Percentiles rank a stretch among this genome's conserved stretches.
phyloP scores from a whole-genome alignment of 2,797 vertebrate genomes.

The Anabas testudineus region DNA sequence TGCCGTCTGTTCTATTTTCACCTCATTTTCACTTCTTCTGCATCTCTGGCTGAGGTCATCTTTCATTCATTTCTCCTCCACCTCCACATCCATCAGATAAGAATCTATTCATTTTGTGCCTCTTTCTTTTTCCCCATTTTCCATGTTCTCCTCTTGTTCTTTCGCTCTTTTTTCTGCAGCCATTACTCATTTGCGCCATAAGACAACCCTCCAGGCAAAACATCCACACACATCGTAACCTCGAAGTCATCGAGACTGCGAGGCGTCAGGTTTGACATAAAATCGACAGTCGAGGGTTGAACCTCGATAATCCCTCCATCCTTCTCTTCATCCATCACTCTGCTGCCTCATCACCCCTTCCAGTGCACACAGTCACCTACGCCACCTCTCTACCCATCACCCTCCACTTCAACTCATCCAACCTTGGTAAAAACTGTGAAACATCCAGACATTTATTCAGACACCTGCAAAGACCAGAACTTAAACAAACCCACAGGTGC shows the following conservation, averaged over 20 bases:
- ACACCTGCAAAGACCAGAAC: not conserved
- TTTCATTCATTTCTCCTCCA: not conserved
- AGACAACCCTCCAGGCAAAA: slow-evolving; percentile 1
- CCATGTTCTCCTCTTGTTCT: not conserved
- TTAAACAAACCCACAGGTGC: not conserved
- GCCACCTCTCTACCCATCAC: slow-evolving; percentile 2
- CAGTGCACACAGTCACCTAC: not conserved
- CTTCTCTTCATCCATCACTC: slow-evolving; percentile 57
- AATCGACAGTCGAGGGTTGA: slow-evolving; percentile 59
- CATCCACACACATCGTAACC: slow-evolving; percentile 13
- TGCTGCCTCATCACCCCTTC: slow-evolving; percentile 17
- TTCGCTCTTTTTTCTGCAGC: slow-evolving; percentile 15
- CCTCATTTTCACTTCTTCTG: slow-evolving; percentile 2
- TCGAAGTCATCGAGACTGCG: slow-evolving; percentile 43
- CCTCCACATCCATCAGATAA: slow-evolving; percentile 8
- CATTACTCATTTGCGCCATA: slow-evolving; percentile 45
- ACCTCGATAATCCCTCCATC: slow-evolving; percentile 55
- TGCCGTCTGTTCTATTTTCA: slow-evolving; percentile 3
- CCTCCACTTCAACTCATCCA: not conserved
- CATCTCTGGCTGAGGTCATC: not conserved
- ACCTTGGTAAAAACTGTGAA: not conserved
- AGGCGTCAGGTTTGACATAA: slow-evolving; percentile 41
- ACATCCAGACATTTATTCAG: not conserved
- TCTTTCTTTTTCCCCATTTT: not conserved
- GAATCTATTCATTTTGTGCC: not conserved